phyloP scores from a whole-genome alignment of 2,797 vertebrate species.

The Sebastes steindachneri region DNA sequence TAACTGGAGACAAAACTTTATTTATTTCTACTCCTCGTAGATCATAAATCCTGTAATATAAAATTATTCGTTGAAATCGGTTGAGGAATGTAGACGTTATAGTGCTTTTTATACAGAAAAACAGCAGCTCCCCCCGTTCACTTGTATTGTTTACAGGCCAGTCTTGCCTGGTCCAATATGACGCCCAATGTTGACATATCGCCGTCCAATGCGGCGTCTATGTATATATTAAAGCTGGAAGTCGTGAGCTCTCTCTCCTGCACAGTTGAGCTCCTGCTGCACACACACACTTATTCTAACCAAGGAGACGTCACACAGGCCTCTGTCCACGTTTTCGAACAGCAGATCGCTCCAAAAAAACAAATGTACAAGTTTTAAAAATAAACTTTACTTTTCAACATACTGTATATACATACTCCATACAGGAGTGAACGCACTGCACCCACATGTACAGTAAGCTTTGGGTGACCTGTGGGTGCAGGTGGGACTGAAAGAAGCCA shows the following conservation, averaged over 20 bases:
- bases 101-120: no score
- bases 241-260: neutral
- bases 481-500: slow-evolving; percentile 1
- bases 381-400: slow-evolving; percentile 73
- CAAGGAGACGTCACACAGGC: slow-evolving; percentile 11
- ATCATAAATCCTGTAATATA: no score
- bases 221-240: slow-evolving; percentile 32
- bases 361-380: slow-evolving; percentile 66
- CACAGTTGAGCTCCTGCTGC: slow-evolving; percentile 3
- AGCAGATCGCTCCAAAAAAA: slow-evolving; percentile 70
- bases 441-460: slow-evolving; percentile 12
- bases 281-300: neutral
- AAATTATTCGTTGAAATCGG: no score
- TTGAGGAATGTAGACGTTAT: no score
- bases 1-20: no score
- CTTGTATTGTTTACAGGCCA: no score
- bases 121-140: rapidly evolving
- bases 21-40: no score
- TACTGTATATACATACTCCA: slow-evolving; percentile 73
- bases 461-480: slow-evolving; percentile 15
- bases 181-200: no score
- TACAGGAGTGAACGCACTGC: slow-evolving; percentile 44
- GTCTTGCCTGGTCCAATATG: no score
- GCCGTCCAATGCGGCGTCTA: neutral
- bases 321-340: slow-evolving; percentile 58